phyloP scores from a whole-genome alignment of 2,113 vertebrate genomes.

The Hydrochoerus hydrochaeris region DNA sequence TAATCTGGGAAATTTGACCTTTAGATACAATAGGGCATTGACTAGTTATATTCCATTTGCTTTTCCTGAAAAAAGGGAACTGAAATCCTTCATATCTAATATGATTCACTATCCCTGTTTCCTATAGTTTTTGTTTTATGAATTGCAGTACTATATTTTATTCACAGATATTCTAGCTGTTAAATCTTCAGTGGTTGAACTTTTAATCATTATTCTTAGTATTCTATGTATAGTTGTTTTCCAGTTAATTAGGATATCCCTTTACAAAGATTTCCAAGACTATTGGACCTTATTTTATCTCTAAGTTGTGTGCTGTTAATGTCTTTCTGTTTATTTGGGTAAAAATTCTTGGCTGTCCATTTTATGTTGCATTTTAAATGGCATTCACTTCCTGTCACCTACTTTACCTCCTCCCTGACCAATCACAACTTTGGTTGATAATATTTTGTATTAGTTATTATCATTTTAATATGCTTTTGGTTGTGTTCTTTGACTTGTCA shows the following conservation, averaged over 20 bases:
- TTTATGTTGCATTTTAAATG: not conserved
- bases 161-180: not conserved
- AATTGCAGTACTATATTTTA: not conserved
- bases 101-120: not conserved
- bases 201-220: not conserved
- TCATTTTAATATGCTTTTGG: not conserved
- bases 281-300: not conserved
- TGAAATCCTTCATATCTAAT: not conserved
- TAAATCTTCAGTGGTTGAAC: not conserved
- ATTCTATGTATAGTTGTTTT: not conserved
- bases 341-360: not conserved
- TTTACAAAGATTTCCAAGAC: not conserved
- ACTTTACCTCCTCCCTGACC: not conserved
- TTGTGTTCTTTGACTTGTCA: not conserved
- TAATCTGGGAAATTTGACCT: not conserved
- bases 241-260: not conserved
- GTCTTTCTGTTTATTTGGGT: not conserved
- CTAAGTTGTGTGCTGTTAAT: not conserved
- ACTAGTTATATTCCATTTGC: not conserved
- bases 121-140: not conserved
- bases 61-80: not conserved
- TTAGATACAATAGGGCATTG: not conserved
- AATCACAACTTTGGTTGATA: not conserved
- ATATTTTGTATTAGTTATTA: conserved; percentile 9
- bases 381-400: not conserved